Base-by-base conservation (phyloP, 2,888 invertebrate genomes). In the Amphipoea oculea region DNA sequence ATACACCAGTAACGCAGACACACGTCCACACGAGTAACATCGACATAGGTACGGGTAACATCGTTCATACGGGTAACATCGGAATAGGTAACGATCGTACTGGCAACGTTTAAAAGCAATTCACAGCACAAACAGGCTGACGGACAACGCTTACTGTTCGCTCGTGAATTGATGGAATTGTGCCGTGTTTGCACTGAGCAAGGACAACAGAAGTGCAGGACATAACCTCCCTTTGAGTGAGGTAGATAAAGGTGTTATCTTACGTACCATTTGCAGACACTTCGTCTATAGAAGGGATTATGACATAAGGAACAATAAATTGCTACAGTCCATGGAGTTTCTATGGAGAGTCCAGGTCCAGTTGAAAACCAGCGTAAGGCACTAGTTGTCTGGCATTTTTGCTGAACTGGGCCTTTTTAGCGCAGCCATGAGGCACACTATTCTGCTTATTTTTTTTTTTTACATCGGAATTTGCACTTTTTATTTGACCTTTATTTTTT, bases 151-250 rank as follows among this genome's bases (percentile, higher is more conserved):
- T 87, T 80, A 84, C 75, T 68, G 87, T 84, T 79, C 84, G 62
- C 74, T 82, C 74, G 87, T 79, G 79, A 77, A 88, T 84, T 88
- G 87, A 89, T 84, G 76, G 68, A 88, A 86, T 81, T 76, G 76
- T 60, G 42, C 54, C 70, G 81, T 48, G 48, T 82, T 66, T 76
- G 68, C 12, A 83, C 9, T 36, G 23, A 0, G 23, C 77, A 86
- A 69, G 29, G 23, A 72, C 42, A 74, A 69, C 67, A 86, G 74
- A 86, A 86, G 73, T 86, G 9, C 62, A 51, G 77, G 11, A 82
- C 14, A 57, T 60, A 45, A 62, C 11, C 20, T 48, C 4, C 7
- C 14, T 81, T 73, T 70, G 70, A 42, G 7, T 51, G 29, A 51
- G 4, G 1, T 72, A 4, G 40, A 42, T 80, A 23, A n/a, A 42